phyloP scores from a whole-genome alignment of 2,888 invertebrate genomes.

The Tetrapedia diversipes region DNA sequence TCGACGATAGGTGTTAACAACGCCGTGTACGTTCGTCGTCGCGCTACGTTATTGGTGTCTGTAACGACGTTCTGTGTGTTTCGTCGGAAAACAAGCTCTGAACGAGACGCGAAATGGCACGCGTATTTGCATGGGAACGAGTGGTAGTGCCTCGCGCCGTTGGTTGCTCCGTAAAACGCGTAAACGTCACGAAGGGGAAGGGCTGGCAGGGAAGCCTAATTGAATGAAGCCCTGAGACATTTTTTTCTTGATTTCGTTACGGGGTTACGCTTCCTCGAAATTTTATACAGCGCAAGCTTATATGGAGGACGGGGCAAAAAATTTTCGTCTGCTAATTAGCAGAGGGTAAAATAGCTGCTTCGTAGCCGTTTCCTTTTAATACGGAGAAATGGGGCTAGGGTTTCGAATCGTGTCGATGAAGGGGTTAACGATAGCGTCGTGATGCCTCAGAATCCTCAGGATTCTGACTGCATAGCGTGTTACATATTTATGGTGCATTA shows the following conservation, averaged over 20 bases:
- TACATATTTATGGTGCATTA: too few relatives aligned
- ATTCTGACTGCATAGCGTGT: too few relatives aligned
- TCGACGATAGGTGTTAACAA: constrained; percentile 47
- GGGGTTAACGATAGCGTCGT: neutral
- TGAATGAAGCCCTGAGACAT: constrained; percentile 51
- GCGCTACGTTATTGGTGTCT: constrained; percentile 74
- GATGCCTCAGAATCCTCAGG: neutral
- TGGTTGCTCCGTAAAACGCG: constrained; percentile 52
- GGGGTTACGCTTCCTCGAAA: neutral
- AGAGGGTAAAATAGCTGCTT: too few relatives aligned
- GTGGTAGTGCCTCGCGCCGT: constrained; percentile 53
- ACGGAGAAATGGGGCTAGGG: constrained; percentile 4
- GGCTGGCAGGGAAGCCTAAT: constrained; percentile 43
- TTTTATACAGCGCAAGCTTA: neutral
- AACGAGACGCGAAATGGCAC: constrained; percentile 50
- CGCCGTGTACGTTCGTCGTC: constrained; percentile 72
- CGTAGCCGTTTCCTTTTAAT: too few relatives aligned
- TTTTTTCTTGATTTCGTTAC: constrained; percentile 24
- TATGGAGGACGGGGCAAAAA: constrained; percentile 1
- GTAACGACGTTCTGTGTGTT: constrained; percentile 72
- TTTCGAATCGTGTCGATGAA: neutral
- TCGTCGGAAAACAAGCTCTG: constrained; percentile 66
- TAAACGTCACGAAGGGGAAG: constrained; percentile 25
- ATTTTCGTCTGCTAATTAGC: constrained; percentile 5
- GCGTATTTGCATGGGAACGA: constrained; percentile 69